Percentiles rank a stretch among this genome's conserved stretches.
Evolutionary conservation across 1,140 invertebrate species (phyloP).

Genomic region (Sweltsa coloradensis): DNA sequence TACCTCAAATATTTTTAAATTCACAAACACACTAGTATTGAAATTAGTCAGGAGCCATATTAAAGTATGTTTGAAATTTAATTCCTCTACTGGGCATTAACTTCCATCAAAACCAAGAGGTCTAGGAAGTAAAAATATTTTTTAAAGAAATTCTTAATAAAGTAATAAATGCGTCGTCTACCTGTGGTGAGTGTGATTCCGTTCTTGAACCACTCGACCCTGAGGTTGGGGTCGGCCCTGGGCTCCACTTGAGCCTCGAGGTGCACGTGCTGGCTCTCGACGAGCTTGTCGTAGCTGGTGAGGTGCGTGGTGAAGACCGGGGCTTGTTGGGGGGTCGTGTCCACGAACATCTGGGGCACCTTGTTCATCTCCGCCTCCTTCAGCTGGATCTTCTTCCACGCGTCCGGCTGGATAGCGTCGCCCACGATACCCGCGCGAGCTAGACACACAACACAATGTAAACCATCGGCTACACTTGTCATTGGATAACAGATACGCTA

Average conservation of each 20-base stretch:
- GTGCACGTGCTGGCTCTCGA: slow-evolving; percentile 82
- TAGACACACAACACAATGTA: no score
- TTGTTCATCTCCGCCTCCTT: slow-evolving; percentile 82
- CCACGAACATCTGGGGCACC: slow-evolving; percentile 72
- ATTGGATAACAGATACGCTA: no score
- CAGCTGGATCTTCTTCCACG: slow-evolving; percentile 79
- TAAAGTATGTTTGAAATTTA: neutral
- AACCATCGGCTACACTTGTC: no score
- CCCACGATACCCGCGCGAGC: slow-evolving; percentile 64
- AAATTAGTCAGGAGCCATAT: neutral
- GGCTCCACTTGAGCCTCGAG: slow-evolving; percentile 93
- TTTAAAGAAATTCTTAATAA: slow-evolving; percentile 6
- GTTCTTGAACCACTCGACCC: slow-evolving; percentile 88
- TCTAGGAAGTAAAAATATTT: slow-evolving; percentile 1
- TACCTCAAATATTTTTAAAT: neutral
- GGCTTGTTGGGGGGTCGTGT: slow-evolving; percentile 67
- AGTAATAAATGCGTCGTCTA: slow-evolving; percentile 19
- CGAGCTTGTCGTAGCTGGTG: slow-evolving; percentile 69
- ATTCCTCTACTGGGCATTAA: neutral
- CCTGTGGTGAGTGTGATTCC: slow-evolving; percentile 73
- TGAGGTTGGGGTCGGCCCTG: slow-evolving; percentile 85
- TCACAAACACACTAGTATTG: neutral
- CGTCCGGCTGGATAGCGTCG: slow-evolving; percentile 71
- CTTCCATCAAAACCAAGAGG: no score
- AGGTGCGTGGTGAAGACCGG: slow-evolving; percentile 87